Conservation (phyloP, 1,140 invertebrate species). For the Sycophaga agraensis region DNA sequence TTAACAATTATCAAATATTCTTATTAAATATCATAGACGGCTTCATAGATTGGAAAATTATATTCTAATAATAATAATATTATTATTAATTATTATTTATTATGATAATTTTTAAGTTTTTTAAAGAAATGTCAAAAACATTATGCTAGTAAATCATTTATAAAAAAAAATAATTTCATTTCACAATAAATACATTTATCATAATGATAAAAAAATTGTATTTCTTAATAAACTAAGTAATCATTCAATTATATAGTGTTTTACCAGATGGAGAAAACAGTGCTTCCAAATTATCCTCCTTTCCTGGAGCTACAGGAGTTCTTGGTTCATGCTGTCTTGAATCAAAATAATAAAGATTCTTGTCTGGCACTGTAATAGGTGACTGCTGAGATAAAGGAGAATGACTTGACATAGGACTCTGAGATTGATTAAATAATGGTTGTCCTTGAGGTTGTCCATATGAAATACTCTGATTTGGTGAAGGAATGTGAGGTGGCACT, state of each 20-base stretch:
- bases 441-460: constrained; percentile 41
- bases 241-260: no score
- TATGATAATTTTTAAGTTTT: no score
- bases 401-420: constrained; percentile 51
- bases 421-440: constrained; percentile 45
- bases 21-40: not conserved
- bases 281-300: constrained; percentile 52
- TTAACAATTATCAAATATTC: not conserved
- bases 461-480: constrained; percentile 43
- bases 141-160: no score
- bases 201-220: no score
- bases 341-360: constrained; percentile 49
- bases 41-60: no score
- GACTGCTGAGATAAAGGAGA: constrained; percentile 50
- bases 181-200: no score
- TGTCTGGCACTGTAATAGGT: constrained; percentile 50
- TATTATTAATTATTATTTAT: no score
- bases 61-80: no score
- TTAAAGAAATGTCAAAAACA: no score
- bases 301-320: constrained; percentile 24
- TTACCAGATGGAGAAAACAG: constrained; percentile 56
- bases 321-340: constrained; percentile 37
- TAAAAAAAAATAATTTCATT: no score
- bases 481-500: constrained; percentile 45
- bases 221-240: no score